A percentile compares a stretch with the other conserved stretches of the same genome.
These are phyloP conservation scores for Euproctis similis DNA, from an alignment of 2,888 invertebrate species.

Conservation along the genomic window DNA sequence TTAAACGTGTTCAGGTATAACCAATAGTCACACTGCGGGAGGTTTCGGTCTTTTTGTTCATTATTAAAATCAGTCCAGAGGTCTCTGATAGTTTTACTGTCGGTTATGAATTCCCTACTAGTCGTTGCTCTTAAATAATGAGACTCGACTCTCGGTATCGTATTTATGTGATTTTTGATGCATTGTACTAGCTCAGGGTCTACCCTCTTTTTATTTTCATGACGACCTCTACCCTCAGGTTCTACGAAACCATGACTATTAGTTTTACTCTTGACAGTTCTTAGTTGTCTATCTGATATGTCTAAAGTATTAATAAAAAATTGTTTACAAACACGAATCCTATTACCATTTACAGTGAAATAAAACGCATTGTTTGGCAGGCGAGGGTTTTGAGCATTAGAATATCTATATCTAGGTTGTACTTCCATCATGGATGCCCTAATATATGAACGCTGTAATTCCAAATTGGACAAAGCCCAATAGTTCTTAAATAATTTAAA, in stretches of 20 bases:
- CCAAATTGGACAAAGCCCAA: slow-evolving; percentile 6
- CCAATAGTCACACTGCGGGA: slow-evolving; percentile 7
- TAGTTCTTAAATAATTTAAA: slow-evolving; percentile 6
- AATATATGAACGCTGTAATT: slow-evolving; percentile 3
- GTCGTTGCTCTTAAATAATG: slow-evolving; percentile 1
- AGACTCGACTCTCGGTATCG: slow-evolving; percentile 6
- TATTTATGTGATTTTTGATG: slow-evolving; percentile 3
- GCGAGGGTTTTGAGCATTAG: slow-evolving; percentile 2
- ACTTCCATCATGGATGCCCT: slow-evolving; percentile 2
- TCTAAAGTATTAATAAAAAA: slow-evolving; percentile 5
- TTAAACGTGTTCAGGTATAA: slow-evolving; percentile 13
- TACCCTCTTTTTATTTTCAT: not conserved
- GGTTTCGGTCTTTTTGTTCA: slow-evolving; percentile 6
- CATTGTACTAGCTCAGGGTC: slow-evolving; percentile 1
- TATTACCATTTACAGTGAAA: not conserved
- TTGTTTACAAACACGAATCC: slow-evolving; percentile 1
- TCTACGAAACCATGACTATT: not conserved
- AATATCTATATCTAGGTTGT: slow-evolving; percentile 3
- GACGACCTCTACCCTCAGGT: not conserved
- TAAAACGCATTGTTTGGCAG: not conserved
- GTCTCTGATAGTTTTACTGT: slow-evolving; percentile 3
- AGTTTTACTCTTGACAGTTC: not conserved
- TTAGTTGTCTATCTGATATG: not conserved
- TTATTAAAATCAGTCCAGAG: slow-evolving; percentile 12
- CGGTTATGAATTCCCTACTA: not conserved